Evolutionary conservation across 1,140 invertebrate genomes (phyloP).

Genomic region (Coptotermes formosanus): DNA sequence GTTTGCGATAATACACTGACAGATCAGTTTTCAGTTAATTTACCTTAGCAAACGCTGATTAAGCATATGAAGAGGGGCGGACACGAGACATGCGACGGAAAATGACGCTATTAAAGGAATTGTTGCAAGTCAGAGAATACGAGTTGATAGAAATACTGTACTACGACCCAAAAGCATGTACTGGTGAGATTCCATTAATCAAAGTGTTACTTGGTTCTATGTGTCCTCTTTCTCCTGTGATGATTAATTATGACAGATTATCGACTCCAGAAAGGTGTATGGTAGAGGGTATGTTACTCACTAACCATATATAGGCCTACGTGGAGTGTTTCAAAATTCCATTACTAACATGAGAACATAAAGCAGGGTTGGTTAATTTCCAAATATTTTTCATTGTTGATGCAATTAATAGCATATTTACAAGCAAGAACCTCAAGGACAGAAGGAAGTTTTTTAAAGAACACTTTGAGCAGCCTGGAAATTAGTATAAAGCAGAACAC

Average conservation of each 20-base stretch:
- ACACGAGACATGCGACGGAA: neutral
- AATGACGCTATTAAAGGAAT: neutral
- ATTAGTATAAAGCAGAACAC: too few species aligned
- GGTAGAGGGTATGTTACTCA: neutral
- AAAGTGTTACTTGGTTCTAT: neutral
- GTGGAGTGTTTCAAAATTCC: neutral
- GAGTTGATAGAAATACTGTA: neutral
- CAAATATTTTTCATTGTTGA: too few species aligned
- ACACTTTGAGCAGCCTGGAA: too few species aligned
- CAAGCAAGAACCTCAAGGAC: too few species aligned
- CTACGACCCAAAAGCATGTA: neutral
- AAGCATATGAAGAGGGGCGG: neutral
- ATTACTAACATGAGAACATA: too few species aligned
- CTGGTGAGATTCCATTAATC: conserved; percentile 14
- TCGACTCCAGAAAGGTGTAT: neutral
- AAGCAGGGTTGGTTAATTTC: too few species aligned
- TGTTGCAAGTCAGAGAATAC: neutral
- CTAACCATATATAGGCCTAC: neutral
- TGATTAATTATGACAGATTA: conserved; percentile 17
- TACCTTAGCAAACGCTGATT: neutral
- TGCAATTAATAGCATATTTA: too few species aligned
- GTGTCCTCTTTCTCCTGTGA: conserved; percentile 3
- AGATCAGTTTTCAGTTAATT: neutral
- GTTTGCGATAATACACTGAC: neutral
- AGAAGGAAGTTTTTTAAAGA: too few species aligned